These are phyloP conservation scores for Hipparchia sbordonii DNA, from an alignment of 2,888 invertebrate genomes.

Conservation along the genomic window DNA sequence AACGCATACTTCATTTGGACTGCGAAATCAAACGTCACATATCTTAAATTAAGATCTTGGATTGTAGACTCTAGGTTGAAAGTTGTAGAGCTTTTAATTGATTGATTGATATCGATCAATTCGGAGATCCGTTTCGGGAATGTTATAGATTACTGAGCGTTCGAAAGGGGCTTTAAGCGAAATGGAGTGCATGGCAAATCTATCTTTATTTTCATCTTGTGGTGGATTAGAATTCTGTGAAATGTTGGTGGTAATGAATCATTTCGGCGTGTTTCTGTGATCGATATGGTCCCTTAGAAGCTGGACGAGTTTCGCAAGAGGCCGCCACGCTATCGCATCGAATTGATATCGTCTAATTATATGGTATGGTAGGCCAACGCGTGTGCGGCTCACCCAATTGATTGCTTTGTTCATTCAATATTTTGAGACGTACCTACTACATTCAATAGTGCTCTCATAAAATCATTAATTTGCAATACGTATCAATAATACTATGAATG, in stretches of 20 bases:
- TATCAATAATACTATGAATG: too few species aligned
- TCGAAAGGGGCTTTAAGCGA: slow-evolving; percentile 47
- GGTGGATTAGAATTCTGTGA: slow-evolving; percentile 40
- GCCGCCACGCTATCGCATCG: slow-evolving; percentile 74
- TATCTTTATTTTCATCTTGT: slow-evolving; percentile 23
- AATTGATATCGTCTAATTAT: slow-evolving; percentile 81
- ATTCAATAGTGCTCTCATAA: slow-evolving; percentile 18
- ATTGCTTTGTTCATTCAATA: slow-evolving; percentile 47
- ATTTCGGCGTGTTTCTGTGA: slow-evolving; percentile 43
- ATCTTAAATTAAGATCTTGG: slow-evolving; percentile 10
- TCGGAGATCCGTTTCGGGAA: slow-evolving; percentile 50
- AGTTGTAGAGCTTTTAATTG: slow-evolving; percentile 41
- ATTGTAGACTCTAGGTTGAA: slow-evolving; percentile 41
- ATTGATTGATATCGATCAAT: slow-evolving; percentile 39
- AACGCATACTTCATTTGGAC: slow-evolving; percentile 55
- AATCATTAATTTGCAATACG: background rate
- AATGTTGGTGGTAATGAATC: slow-evolving; percentile 32
- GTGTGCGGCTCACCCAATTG: slow-evolving; percentile 53
- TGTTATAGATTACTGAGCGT: slow-evolving; percentile 43
- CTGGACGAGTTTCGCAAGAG: slow-evolving; percentile 76
- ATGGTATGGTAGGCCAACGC: slow-evolving; percentile 66
- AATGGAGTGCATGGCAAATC: slow-evolving; percentile 48
- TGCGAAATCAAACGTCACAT: slow-evolving; percentile 40
- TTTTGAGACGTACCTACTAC: slow-evolving; percentile 36
- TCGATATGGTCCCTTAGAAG: slow-evolving; percentile 71